phyloP scores from a whole-genome alignment of 2,797 vertebrate genomes.

The Smutsia temminckii region DNA sequence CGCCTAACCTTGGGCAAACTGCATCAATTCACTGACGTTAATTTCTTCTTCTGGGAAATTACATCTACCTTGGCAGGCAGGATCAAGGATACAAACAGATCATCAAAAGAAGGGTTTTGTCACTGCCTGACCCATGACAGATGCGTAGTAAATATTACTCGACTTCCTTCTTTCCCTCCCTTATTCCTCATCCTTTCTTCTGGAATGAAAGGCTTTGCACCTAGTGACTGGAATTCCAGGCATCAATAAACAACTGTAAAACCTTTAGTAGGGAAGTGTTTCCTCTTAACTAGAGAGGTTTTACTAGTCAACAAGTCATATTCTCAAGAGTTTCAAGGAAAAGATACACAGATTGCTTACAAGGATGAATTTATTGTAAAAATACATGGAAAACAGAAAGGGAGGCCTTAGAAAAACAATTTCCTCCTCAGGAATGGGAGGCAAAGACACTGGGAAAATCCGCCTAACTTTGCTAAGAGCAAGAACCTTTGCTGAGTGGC shows the following conservation, averaged over 20 bases:
- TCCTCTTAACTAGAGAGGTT: not conserved
- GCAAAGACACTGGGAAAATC: not conserved
- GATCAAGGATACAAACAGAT: not conserved
- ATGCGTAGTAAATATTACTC: not conserved
- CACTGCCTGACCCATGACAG: not conserved
- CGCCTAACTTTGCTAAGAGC: not conserved
- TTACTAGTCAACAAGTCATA: not conserved
- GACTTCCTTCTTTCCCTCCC: not conserved
- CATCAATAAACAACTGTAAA: not conserved
- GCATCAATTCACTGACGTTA: not conserved
- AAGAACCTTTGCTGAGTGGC: not conserved
- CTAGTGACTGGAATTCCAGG: not conserved
- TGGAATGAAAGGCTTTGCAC: not conserved
- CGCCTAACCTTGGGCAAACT: not conserved
- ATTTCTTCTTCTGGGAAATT: not conserved
- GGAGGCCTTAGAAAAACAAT: not conserved
- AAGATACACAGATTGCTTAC: not conserved
- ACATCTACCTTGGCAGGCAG: not conserved
- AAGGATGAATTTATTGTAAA: not conserved
- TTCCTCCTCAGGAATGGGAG: not conserved
- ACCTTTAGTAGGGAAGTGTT: not conserved
- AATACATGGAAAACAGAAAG: not conserved
- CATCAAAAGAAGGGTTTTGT: not conserved
- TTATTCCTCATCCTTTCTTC: not conserved
- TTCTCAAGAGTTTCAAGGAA: slow-evolving; percentile 6